Evolutionary conservation across 2,113 vertebrate genomes (phyloP).

Genomic region (Stigmatopora argus): DNA sequence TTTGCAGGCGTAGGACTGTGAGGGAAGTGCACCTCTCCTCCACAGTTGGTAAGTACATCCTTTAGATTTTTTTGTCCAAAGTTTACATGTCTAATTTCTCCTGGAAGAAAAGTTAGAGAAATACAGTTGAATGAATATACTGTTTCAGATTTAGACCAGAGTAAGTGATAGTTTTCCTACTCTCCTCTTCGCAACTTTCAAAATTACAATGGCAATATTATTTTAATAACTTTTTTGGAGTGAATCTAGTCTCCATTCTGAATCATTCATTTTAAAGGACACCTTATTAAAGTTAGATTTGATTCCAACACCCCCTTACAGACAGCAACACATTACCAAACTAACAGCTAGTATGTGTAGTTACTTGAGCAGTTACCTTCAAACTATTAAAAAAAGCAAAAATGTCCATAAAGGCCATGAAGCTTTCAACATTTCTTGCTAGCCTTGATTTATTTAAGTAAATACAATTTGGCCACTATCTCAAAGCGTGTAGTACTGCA

Average conservation of each 20-base stretch:
- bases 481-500: no score
- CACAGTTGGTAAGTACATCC: conserved; percentile 59
- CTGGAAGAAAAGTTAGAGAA: conserved; percentile 7
- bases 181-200: neutral
- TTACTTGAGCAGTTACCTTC: neutral
- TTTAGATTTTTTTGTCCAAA: conserved; percentile 26
- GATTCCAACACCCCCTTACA: conserved; percentile 2
- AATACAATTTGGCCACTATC: no score
- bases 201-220: neutral
- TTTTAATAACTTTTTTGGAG: conserved; percentile 8
- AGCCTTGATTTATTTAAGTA: no score
- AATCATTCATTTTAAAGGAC: conserved; percentile 1
- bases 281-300: neutral
- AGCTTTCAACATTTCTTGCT: no score
- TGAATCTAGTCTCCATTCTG: neutral
- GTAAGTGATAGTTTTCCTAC: neutral
- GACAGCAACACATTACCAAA: neutral
- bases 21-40: conserved; percentile 40
- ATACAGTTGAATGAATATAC: neutral
- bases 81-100: conserved; percentile 19
- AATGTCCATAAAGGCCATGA: no score
- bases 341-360: neutral
- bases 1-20: conserved; percentile 66
- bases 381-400: no score
- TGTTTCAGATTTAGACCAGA: neutral